Percentiles rank a stretch among this genome's conserved stretches.
Conservation (phyloP, 1,140 invertebrate species). For the Bombus haemorrhoidalis region DNA sequence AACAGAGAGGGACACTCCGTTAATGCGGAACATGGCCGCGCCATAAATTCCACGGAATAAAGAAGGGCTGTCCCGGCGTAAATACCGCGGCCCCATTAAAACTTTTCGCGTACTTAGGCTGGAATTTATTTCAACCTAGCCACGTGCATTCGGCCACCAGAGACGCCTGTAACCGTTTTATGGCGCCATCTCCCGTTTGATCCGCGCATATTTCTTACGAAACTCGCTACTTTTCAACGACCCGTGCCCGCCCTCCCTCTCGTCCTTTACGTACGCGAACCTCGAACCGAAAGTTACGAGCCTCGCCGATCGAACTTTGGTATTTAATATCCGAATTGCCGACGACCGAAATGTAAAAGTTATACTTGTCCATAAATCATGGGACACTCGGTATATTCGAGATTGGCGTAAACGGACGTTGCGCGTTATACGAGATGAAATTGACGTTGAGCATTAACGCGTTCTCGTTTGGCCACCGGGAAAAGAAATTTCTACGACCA, state of each 20-base stretch:
- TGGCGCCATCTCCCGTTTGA: constrained; percentile 22
- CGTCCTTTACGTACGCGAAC: no score
- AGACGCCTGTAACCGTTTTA: constrained; percentile 22
- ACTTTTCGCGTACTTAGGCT: constrained; percentile 66
- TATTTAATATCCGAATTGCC: no score
- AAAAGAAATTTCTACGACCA: no score
- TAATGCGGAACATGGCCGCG: constrained; percentile 45
- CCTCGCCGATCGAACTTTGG: no score
- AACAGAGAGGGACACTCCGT: constrained; percentile 4
- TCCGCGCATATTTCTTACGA: not conserved
- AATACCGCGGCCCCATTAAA: constrained; percentile 68
- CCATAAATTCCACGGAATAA: constrained; percentile 51
- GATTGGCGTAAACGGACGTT: no score
- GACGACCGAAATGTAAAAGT: no score
- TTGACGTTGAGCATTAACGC: no score
- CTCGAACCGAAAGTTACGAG: not conserved
- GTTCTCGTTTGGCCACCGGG: no score
- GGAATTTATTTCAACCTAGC: constrained; percentile 69
- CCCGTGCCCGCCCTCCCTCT: not conserved
- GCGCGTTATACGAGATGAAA: no score
- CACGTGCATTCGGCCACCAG: constrained; percentile 34
- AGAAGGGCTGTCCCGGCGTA: constrained; percentile 30
- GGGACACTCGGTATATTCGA: no score
- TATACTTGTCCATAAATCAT: no score
- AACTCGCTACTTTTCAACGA: constrained; percentile 32